Percentiles rank a stretch among this genome's conserved stretches.
phyloP scores from a whole-genome alignment of 2,797 vertebrate genomes.

The Lithobates pipiens region DNA sequence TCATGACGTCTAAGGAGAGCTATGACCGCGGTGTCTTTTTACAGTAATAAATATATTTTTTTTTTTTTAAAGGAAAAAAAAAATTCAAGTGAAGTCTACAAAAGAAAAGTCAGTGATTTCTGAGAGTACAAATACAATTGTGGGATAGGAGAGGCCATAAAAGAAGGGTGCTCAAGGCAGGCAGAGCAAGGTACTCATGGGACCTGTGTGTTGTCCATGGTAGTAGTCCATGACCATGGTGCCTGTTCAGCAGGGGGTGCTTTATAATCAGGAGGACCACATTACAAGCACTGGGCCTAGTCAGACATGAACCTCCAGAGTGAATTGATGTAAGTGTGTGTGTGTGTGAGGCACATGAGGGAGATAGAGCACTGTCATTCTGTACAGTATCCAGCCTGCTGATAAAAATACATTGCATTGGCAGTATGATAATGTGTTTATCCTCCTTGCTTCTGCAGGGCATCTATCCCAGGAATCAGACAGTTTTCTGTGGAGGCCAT shows the following conservation, averaged over 20 bases:
- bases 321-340: conserved; percentile 57
- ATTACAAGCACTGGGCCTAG: conserved; percentile 34
- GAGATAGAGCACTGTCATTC: conserved; percentile 38
- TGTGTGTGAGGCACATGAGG: conserved; percentile 59
- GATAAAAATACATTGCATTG: conserved; percentile 18
- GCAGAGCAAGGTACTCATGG: not conserved
- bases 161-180: not conserved
- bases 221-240: conserved; percentile 50
- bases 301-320: conserved; percentile 44
- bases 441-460: conserved; percentile 59
- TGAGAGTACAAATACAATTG: too few relatives aligned
- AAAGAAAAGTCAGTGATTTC: conserved; percentile 10
- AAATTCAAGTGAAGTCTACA: conserved; percentile 56
- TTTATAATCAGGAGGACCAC: conserved; percentile 40
- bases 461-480: conserved; percentile 54
- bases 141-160: not conserved
- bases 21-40: conserved; percentile 53
- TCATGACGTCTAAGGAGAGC: too few relatives aligned
- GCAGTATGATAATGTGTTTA: conserved; percentile 51
- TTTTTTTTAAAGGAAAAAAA: conserved; percentile 49
- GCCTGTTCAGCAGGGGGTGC: conserved; percentile 66
- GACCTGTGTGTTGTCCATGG: not conserved
- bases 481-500: conserved; percentile 60
- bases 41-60: conserved; percentile 45
- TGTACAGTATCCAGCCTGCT: conserved; percentile 48